Conservation (phyloP, 2,113 vertebrate species). For the Oxygymnocypris stewartii region DNA sequence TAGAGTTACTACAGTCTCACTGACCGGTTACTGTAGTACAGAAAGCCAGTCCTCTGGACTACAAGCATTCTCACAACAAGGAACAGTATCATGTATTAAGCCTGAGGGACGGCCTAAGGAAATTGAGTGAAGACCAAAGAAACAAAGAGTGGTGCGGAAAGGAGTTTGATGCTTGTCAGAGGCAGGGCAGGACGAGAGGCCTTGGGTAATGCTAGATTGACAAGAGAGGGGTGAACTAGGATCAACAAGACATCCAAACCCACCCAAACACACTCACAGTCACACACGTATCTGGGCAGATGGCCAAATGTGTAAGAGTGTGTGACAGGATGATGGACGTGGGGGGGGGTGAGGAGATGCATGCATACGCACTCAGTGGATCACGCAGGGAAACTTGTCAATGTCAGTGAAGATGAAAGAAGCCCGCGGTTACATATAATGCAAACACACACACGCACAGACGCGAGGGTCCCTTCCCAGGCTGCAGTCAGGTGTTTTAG, state of each 20-base stretch:
- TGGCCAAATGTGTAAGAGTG: slow-evolving; percentile 36
- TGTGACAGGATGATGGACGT: slow-evolving; percentile 39
- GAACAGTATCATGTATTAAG: slow-evolving; percentile 55
- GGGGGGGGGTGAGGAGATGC: not conserved
- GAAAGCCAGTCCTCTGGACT: slow-evolving; percentile 30
- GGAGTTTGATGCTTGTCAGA: slow-evolving; percentile 59
- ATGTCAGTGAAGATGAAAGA: slow-evolving; percentile 40
- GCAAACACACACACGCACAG: not conserved
- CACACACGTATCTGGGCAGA: slow-evolving; percentile 42
- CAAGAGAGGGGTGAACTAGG: slow-evolving; percentile 47
- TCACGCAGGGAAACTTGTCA: slow-evolving; percentile 30
- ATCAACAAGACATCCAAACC: slow-evolving; percentile 44
- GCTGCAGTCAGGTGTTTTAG: slow-evolving; percentile 47
- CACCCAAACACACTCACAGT: slow-evolving; percentile 56
- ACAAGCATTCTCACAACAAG: slow-evolving; percentile 48
- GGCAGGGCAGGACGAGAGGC: slow-evolving; percentile 57
- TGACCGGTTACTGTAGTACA: slow-evolving; percentile 50
- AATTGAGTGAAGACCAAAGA: slow-evolving; percentile 44
- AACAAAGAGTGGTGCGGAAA: slow-evolving; percentile 48
- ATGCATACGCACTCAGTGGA: not conserved
- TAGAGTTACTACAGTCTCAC: slow-evolving; percentile 63
- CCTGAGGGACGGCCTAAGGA: slow-evolving; percentile 53
- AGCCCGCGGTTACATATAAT: not conserved
- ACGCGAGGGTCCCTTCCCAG: slow-evolving; percentile 47
- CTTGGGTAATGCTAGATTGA: slow-evolving; percentile 52